Evolutionary conservation across 2,888 invertebrate genomes (phyloP), one percentile per base, ranked within the genome.

Genomic region (Pyrocoelia pectoralis): DNA sequence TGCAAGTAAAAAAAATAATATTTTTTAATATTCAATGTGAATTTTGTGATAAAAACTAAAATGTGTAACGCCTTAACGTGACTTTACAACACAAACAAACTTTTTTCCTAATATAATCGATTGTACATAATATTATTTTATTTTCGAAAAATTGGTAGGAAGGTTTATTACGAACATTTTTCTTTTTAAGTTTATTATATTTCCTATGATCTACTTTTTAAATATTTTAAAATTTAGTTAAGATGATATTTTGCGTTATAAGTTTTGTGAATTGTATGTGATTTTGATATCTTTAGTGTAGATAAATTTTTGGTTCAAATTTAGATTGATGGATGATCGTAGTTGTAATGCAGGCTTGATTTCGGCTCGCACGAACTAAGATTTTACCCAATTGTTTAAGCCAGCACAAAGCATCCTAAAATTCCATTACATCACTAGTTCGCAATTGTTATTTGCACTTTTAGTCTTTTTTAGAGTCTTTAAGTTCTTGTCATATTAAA

Each of bases 51-150:
- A 73, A 66, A 29, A 71, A 69, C 74, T n/a, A n/a, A n/a, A n/a
- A 69, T 69, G 72, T 73, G 73, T 74, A 74, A 70, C 74, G 75
- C 75, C 74, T 74, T 76, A 76, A n/a, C 69, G 61, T 70, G 70
- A 72, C 66, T 70, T 68, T 60, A 67, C 65, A 71, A 61, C 9
- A n/a, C 2, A 33, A 2, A 33, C 33, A 24, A 54, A 54, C 48
- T 54, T 62, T 53, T 19, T 50, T 41, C 29, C 19, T 46, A 38
- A 51, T 41, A 28, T 61, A 61, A 56, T 61, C 56, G 48, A 53
- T n/a, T 62, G 63, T 63, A 58, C 29, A 54, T 56, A 56, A 3
- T 2, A 33, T 33, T 18, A 17, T 56, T 52, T 56, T 52, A 33
- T 55, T 5, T 43, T 56, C 15, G 29, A 38, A 38, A 49, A 50